These are phyloP conservation scores for Xestoiulus laeticollis DNA, from an alignment of 2,888 invertebrate genomes.

Conservation along the genomic window DNA sequence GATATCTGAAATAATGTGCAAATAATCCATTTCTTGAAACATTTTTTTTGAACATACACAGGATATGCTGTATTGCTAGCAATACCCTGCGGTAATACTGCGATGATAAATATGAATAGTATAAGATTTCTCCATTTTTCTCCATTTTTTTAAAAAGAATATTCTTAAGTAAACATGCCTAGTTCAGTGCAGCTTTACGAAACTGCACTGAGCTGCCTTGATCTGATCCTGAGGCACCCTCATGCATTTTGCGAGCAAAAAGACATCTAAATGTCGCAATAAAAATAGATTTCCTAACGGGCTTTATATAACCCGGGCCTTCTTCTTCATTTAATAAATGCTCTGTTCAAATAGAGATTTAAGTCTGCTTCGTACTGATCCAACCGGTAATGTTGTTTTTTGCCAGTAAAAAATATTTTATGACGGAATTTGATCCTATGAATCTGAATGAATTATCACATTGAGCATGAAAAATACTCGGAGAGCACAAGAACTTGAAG, in stretches of 20 bases:
- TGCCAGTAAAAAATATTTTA: not conserved
- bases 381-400: not conserved
- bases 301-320: not conserved
- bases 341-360: conserved; percentile 11
- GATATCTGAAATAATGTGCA: not conserved
- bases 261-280: not conserved
- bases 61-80: not conserved
- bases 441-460: not conserved
- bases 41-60: not conserved
- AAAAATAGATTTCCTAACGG: conserved; percentile 31
- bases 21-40: not conserved
- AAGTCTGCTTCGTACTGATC: not conserved
- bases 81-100: not conserved
- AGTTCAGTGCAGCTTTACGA: not conserved
- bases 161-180: conserved; percentile 1
- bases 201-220: not conserved
- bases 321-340: conserved; percentile 33
- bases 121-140: conserved; percentile 1
- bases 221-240: conserved; percentile 5
- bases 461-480: not conserved
- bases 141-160: not conserved
- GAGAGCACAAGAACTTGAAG: too few relatives aligned
- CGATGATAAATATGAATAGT: not conserved
- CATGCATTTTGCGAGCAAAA: not conserved
- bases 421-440: not conserved